Base-by-base conservation (phyloP, 2,888 invertebrate species). In the Synergus umbraculus region DNA sequence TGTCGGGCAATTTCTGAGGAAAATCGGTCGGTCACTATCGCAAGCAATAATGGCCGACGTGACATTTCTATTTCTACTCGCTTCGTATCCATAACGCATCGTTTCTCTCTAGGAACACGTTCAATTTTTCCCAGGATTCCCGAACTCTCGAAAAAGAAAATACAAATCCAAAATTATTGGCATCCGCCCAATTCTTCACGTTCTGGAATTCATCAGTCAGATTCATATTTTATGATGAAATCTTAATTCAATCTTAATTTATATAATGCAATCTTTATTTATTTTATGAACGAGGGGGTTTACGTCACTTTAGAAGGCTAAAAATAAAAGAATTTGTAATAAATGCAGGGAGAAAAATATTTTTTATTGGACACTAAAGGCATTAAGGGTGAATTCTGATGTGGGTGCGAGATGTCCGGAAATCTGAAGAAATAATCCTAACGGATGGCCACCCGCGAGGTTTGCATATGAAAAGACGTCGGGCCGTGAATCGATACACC, bases 1-100 rank as follows among this genome's bases (percentile, higher is more conserved):
- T 90, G 86, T 86, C 91, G 91, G 89, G 88, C 88, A 91, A 92
- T 92, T 92, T 91, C 91, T 90, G 89, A 84, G 86, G 91, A 91
- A 91, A 91, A 92, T 90, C 89, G 90, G 85, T 87, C 89, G 91
- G 90, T 89, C 89, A 91, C 83, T 83, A 18, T 80, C 82, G 79
- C 81, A 78, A 81, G 81, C 54, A 73, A 58, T 73, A 73, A 73
- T 73, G 29, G 54, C 29, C 29, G 54, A 37, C 54, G 54, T 73
- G 73, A 73, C 54, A 73, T 73, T 73, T 73, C 73, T 73, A 73
- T 37, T 29, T 29, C 29, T 29, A 29, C 18, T 58, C 41, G 73
- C 73, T 73, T 41, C 41, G 73, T 37, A 73, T 73, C 73, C 73
- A 73, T 73, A 73, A 58, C 73, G 73, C 73, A 73, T 73, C 54